These are phyloP conservation scores for Lithophane leautieri DNA, from an alignment of 2,888 invertebrate genomes.

Conservation along the genomic window DNA sequence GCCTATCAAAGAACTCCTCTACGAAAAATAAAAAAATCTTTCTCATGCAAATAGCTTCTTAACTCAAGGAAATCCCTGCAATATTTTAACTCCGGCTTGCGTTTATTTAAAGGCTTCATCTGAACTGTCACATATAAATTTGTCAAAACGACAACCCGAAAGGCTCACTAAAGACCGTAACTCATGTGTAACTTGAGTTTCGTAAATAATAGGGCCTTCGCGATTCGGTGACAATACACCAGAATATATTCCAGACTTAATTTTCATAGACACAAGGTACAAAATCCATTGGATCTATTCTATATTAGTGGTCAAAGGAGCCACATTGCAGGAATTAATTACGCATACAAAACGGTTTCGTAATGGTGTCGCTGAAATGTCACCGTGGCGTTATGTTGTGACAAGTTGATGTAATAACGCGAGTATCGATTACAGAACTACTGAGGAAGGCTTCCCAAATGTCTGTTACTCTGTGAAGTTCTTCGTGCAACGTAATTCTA, in stretches of 20 bases:
- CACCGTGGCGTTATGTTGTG: conserved; percentile 63
- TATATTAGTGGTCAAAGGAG: conserved; percentile 71
- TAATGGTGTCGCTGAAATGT: conserved; percentile 74
- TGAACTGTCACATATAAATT: conserved; percentile 79
- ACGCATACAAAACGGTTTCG: conserved; percentile 77
- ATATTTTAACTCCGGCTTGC: conserved; percentile 68
- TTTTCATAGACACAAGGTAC: conserved; percentile 57
- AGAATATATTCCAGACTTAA: conserved; percentile 58
- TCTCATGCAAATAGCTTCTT: conserved; percentile 60
- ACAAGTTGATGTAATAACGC: conserved; percentile 58
- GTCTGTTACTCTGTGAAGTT: conserved; percentile 16
- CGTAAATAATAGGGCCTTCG: conserved; percentile 74
- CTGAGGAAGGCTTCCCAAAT: conserved; percentile 19
- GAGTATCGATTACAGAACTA: conserved; percentile 37
- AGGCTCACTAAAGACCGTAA: conserved; percentile 74
- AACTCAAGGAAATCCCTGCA: conserved; percentile 65
- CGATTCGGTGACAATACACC: conserved; percentile 46
- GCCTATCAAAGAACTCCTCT: neutral
- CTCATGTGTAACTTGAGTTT: conserved; percentile 73
- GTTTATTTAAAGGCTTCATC: conserved; percentile 75
- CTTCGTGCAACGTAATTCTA: neutral
- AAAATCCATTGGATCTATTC: conserved; percentile 56
- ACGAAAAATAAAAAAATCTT: conserved; percentile 16
- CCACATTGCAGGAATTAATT: conserved; percentile 80
- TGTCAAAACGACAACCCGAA: conserved; percentile 77